Conservation (phyloP, 1,140 invertebrate genomes). For the Elymnias hypermnestra region DNA sequence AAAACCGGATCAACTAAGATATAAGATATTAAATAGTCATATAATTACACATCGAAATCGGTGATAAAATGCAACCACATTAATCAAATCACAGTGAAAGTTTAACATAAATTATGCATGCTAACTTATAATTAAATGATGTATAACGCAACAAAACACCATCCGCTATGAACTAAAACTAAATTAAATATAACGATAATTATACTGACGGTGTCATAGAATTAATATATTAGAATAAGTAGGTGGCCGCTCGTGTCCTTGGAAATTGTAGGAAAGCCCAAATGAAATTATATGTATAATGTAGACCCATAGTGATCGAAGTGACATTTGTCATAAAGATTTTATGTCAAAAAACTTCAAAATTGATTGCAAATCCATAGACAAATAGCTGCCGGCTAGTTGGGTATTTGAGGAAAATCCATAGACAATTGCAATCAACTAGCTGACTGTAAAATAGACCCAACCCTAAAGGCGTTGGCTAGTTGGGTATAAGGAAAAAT, state of each 20-base stretch:
- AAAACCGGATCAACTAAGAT: conserved; percentile 27
- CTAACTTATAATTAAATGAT: conserved; percentile 63
- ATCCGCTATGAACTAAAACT: conserved; percentile 38
- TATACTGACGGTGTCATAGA: conserved; percentile 30
- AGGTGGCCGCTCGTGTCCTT: conserved; percentile 11
- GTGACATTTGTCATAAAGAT: too few species aligned
- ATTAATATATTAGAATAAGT: conserved; percentile 10
- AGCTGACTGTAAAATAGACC: too few species aligned
- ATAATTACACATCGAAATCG: conserved; percentile 36
- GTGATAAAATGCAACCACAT: conserved; percentile 64
- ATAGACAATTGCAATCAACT: too few species aligned
- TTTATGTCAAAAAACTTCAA: too few species aligned
- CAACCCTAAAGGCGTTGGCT: too few species aligned
- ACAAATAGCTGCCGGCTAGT: too few species aligned
- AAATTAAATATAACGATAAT: conserved; percentile 30
- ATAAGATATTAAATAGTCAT: conserved; percentile 33
- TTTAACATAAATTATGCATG: conserved; percentile 65
- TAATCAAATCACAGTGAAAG: conserved; percentile 70
- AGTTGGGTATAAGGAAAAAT: too few species aligned
- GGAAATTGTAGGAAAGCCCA: conserved; percentile 6
- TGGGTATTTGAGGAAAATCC: too few species aligned
- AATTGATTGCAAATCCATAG: too few species aligned
- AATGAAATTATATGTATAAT: too few species aligned
- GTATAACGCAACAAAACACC: conserved; percentile 51
- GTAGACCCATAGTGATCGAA: too few species aligned